Conservation (phyloP, 2,113 vertebrate species). For the Eurypyga helias region DNA sequence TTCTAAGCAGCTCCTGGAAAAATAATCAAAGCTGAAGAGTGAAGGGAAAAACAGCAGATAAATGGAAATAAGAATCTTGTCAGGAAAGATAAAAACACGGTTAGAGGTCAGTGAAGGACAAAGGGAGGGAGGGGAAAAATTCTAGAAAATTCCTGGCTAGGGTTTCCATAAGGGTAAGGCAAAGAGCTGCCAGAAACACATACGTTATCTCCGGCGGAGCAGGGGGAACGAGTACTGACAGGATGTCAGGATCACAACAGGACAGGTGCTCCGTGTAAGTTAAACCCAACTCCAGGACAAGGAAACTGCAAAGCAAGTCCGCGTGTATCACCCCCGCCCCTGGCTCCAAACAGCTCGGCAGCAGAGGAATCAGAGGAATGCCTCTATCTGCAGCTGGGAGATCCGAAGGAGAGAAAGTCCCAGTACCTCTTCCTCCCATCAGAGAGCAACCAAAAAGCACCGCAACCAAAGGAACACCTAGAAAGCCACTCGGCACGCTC, state of each 20-base stretch:
- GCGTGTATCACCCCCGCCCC: fast-evolving
- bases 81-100: neutral
- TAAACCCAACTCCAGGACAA: neutral
- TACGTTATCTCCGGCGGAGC: fast-evolving
- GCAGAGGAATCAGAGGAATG: neutral
- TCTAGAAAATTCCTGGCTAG: neutral
- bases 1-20: neutral
- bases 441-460: neutral
- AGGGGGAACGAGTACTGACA: neutral
- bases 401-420: neutral
- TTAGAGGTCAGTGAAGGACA: slow-evolving; percentile 52
- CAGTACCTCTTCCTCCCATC: fast-evolving
- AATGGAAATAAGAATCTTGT: slow-evolving; percentile 12
- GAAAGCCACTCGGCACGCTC: neutral
- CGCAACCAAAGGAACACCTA: neutral
- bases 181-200: neutral
- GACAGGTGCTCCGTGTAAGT: neutral
- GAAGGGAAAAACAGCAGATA: slow-evolving; percentile 33
- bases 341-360: neutral
- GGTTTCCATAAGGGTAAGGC: neutral
- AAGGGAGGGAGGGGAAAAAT: neutral
- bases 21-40: slow-evolving; percentile 24
- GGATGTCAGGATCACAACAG: neutral
- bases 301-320: neutral
- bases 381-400: neutral